Evolutionary conservation across 2,113 vertebrate species (phyloP).

Genomic region (Sturnus vulgaris): DNA sequence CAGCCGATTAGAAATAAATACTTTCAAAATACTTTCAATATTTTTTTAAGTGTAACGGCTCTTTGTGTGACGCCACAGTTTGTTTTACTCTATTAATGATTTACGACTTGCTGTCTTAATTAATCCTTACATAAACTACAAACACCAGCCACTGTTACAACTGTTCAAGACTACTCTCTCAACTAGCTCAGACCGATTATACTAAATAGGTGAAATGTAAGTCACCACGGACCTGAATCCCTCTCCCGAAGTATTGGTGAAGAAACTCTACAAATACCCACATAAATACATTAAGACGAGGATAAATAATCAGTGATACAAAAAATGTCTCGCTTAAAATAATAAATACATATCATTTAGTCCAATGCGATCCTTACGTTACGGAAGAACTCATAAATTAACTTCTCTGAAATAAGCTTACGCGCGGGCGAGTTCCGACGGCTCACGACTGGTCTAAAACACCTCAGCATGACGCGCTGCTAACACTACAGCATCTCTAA

Average conservation of each 20-base stretch:
- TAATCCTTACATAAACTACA: constrained; percentile 84
- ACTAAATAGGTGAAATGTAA: constrained; percentile 85
- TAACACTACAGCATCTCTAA: constrained; percentile 80
- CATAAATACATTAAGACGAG: constrained; percentile 96
- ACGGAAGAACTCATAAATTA: constrained; percentile 88
- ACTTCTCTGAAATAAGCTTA: constrained; percentile 75
- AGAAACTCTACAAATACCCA: constrained; percentile 85
- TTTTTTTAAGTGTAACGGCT: constrained; percentile 59
- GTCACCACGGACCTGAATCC: constrained; percentile 75
- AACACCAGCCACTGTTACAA: constrained; percentile 88
- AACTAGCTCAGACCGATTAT: constrained; percentile 81
- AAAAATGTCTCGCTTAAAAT: constrained; percentile 88
- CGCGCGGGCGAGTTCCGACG: constrained; percentile 62
- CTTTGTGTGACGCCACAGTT: constrained; percentile 67
- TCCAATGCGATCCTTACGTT: constrained; percentile 82
- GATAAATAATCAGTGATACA: constrained; percentile 99
- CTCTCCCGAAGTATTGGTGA: constrained; percentile 81
- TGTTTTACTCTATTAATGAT: constrained; percentile 81
- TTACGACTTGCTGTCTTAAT: constrained; percentile 83
- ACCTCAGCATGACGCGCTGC: constrained; percentile 81
- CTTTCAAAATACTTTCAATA: constrained; percentile 47
- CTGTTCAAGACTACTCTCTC: constrained; percentile 84
- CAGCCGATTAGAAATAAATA: constrained; percentile 78
- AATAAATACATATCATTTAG: constrained; percentile 94
- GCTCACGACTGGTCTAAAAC: constrained; percentile 69